These are phyloP conservation scores for Anthonomus grandis DNA, from an alignment of 1,140 invertebrate species.

Conservation along the genomic window DNA sequence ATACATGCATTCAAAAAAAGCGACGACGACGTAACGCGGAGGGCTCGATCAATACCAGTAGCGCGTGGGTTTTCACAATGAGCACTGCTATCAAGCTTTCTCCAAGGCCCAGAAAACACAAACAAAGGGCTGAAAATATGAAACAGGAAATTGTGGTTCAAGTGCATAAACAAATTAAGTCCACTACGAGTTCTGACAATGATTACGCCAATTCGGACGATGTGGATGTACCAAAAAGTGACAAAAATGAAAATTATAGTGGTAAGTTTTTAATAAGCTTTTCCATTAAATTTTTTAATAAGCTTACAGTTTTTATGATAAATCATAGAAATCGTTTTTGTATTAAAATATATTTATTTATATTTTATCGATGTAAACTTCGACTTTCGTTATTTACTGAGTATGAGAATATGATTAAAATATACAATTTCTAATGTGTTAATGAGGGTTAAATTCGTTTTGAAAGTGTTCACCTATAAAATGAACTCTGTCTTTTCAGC, in stretches of 20 bases:
- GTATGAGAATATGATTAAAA: too few relatives aligned
- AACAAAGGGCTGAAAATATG: constrained; percentile 41
- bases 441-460: too few relatives aligned
- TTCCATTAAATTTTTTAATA: background rate
- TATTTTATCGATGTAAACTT: too few relatives aligned
- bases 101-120: constrained; percentile 35
- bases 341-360: too few relatives aligned
- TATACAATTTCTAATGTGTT: too few relatives aligned
- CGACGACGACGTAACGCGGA: constrained; percentile 4
- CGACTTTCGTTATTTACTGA: too few relatives aligned
- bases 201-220: constrained; percentile 37
- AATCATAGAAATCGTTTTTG: too few relatives aligned
- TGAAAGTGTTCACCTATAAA: too few relatives aligned
- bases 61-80: constrained; percentile 3
- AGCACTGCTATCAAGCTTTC: constrained; percentile 29
- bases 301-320: background rate
- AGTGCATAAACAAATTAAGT: constrained; percentile 43
- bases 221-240: constrained; percentile 37
- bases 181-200: constrained; percentile 39
- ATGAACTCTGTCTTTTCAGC: too few relatives aligned
- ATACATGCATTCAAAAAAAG: constrained; percentile 1
- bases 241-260: constrained; percentile 45
- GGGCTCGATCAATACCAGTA: constrained; percentile 6
- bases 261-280: constrained; percentile 21
- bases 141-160: constrained; percentile 46